These are phyloP conservation scores for Lamproptera curius DNA, from an alignment of 2,888 invertebrate species.

Conservation along the genomic window DNA sequence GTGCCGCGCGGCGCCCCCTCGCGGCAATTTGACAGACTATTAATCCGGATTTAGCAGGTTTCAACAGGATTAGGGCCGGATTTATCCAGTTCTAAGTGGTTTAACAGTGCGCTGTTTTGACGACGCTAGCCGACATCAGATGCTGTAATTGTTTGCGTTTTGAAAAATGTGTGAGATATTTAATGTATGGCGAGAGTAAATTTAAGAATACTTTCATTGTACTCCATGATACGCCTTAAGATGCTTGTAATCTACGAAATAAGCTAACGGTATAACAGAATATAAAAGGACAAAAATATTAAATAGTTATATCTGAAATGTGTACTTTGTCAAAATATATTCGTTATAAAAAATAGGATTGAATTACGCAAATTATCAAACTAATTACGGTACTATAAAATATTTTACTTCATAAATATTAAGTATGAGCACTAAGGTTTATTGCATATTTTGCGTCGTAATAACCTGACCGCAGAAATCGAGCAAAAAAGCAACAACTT, in stretches of 20 bases:
- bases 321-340: too few relatives aligned
- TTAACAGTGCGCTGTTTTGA: conserved; percentile 38
- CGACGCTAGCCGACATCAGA: conserved; percentile 25
- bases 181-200: too few relatives aligned
- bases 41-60: conserved; percentile 68
- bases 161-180: too few relatives aligned
- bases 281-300: too few relatives aligned
- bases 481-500: conserved; percentile 18
- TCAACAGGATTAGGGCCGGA: conserved; percentile 56
- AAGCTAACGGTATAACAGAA: too few relatives aligned
- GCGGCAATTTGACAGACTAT: conserved; percentile 74
- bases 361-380: too few relatives aligned
- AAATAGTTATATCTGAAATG: too few relatives aligned
- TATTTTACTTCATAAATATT: conserved; percentile 1
- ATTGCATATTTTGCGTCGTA: conserved; percentile 24
- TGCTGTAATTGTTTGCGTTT: conserved; percentile 22
- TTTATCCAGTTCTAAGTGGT: conserved; percentile 56
- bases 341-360: too few relatives aligned
- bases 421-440: conserved; percentile 9
- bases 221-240: too few relatives aligned
- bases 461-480: conserved; percentile 22
- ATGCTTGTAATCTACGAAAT: too few relatives aligned
- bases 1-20: conserved; percentile 55
- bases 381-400: too few relatives aligned
- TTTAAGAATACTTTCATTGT: too few relatives aligned